Evolutionary conservation across 92 coral and sea anemone species (phyloP), one percentile per base, ranked within the genome.

Genomic region (Epizoanthus ramosus): DNA sequence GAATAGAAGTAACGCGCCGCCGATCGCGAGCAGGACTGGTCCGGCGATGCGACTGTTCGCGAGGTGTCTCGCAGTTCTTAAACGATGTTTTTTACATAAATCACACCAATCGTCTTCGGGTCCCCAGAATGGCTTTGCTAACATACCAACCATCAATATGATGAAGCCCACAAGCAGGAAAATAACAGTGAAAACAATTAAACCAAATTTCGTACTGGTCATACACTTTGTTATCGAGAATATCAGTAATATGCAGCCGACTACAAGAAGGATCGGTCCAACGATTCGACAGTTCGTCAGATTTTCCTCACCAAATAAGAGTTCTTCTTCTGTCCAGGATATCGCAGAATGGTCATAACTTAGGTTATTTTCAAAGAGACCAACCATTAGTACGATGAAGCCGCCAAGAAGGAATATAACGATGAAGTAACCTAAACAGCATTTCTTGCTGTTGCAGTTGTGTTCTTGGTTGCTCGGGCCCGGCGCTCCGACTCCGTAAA

Each of bases 21-120:
- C 95, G 33, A 89, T 47, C 10, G 83, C 79, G 57, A 89, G 79
- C 8, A 92, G 61, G n/a, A 92, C 86, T 3, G 92, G 95, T n/a
- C 95, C 95, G 24, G 53, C 92, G 45, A 86, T 83, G 12, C 91
- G 83, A 73, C 92, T 87, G 37, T 86, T 89, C 25, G 86, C 89
- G 17, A 87, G 65, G 63, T 83, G 71, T 70, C 83, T 66, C 37
- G 74, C 70, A 13, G 91, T 89, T 21, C 31, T 47, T 12, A 81
- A 64, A 24, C 93, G 71, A 14, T 82, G 75, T 35, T 90, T 91
- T 14, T 74, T 84, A 61, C 96, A 92, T 61, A 87, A 90, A 71
- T 47, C 18, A 67, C 96, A 92, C 93, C 88, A 90, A 14, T 87
- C 92, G 35, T 79, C 80, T 28, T 84, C 84, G n/a, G 93, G 87